Conservation (phyloP, 2,797 vertebrate species). For the Balearica regulorum region DNA sequence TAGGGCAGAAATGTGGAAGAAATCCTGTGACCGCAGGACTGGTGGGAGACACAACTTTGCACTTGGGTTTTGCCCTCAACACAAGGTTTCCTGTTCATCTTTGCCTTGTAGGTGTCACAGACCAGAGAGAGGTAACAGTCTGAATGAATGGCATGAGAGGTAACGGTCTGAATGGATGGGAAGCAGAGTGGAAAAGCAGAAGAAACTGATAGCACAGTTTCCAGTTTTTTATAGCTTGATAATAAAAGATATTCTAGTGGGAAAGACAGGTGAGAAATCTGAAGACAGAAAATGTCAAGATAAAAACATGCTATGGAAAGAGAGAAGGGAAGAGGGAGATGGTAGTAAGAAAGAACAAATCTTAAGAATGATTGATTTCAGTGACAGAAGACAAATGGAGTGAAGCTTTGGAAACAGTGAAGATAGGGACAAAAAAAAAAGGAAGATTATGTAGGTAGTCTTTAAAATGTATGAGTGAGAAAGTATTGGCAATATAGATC, state of each 20-base stretch:
- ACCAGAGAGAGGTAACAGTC: not conserved
- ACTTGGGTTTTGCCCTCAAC: not conserved
- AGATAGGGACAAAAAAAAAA: not conserved
- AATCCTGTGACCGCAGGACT: not conserved
- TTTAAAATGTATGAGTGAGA: not conserved
- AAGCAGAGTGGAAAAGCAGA: not conserved
- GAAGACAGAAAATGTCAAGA: not conserved
- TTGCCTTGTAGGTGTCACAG: not conserved
- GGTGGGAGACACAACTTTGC: not conserved
- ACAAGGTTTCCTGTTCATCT: not conserved
- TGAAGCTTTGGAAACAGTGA: not conserved
- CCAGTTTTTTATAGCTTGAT: not conserved
- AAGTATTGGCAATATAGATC: not conserved
- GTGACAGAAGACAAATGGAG: not conserved
- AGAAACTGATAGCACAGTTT: not conserved
- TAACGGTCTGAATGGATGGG: not conserved
- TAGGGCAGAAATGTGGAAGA: not conserved
- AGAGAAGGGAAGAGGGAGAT: not conserved
- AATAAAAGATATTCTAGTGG: not conserved
- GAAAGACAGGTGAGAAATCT: not conserved
- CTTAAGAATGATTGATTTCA: not conserved
- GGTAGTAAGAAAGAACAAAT: not conserved
- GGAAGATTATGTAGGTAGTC: not conserved
- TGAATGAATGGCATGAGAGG: not conserved
- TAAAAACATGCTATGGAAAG: not conserved